These are phyloP conservation scores for Protaetia brevitarsis DNA, from an alignment of 1,140 invertebrate species.

Conservation along the genomic window DNA sequence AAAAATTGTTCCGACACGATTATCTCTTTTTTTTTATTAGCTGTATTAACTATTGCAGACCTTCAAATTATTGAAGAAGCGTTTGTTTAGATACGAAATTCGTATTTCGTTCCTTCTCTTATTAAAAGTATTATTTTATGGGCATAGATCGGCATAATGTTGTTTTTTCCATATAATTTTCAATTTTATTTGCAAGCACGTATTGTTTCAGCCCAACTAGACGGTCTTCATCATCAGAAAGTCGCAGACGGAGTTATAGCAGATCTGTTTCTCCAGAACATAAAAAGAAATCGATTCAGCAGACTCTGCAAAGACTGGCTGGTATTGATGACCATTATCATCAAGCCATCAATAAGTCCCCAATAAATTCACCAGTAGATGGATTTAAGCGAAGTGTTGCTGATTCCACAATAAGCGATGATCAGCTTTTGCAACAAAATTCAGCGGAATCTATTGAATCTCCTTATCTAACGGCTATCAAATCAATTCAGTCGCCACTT, in stretches of 20 bases:
- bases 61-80: too few relatives aligned
- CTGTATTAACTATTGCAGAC: too few relatives aligned
- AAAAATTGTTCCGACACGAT: too few relatives aligned
- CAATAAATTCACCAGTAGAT: conserved; percentile 41
- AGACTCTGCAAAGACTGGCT: conserved; percentile 21
- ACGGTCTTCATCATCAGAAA: conserved; percentile 1
- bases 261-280: conserved; percentile 13
- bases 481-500: background rate
- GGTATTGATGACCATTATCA: conserved; percentile 6
- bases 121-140: too few relatives aligned
- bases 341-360: conserved; percentile 6
- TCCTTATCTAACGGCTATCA: conserved; percentile 6
- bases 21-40: too few relatives aligned
- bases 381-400: conserved; percentile 49
- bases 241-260: conserved; percentile 5
- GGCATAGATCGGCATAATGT: too few relatives aligned
- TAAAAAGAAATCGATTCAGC: conserved; percentile 17
- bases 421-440: conserved; percentile 44
- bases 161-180: too few relatives aligned
- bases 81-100: too few relatives aligned
- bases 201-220: background rate
- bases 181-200: background rate
- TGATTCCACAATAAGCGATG: conserved; percentile 54
- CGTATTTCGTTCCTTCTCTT: too few relatives aligned
- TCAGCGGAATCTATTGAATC: conserved; percentile 29